Conservation (phyloP, 2,113 vertebrate species). For the Rattus rattus region DNA sequence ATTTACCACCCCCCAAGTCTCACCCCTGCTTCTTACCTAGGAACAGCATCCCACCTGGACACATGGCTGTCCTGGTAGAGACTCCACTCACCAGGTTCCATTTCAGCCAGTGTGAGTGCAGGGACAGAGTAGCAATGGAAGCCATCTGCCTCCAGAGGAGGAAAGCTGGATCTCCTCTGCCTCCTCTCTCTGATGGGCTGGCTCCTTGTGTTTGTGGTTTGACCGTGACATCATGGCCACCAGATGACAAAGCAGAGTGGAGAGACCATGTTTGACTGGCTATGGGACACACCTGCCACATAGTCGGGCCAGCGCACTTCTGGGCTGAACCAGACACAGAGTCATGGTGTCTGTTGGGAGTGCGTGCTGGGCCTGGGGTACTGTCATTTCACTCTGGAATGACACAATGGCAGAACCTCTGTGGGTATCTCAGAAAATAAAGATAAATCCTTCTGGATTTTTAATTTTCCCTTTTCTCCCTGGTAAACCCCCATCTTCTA, state of each 20-base stretch:
- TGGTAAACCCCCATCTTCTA: neutral
- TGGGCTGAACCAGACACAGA: neutral
- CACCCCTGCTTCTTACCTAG: neutral
- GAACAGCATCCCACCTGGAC: neutral
- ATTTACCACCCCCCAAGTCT: neutral
- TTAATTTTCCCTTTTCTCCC: constrained; percentile 1
- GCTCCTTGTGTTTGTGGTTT: neutral
- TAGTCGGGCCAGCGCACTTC: neutral
- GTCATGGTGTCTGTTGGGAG: neutral
- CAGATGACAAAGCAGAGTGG: neutral
- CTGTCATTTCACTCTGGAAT: neutral
- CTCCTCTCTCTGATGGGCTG: neutral
- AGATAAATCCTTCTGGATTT: neutral
- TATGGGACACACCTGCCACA: neutral
- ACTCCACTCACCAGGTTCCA: neutral
- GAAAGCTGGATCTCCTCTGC: neutral
- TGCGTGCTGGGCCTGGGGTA: neutral
- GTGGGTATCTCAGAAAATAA: neutral
- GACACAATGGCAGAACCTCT: neutral
- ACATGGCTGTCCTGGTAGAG: neutral
- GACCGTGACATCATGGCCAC: neutral
- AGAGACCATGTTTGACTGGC: neutral
- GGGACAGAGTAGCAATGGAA: neutral
- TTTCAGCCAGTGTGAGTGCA: neutral
- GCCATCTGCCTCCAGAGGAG: neutral